Percentiles rank a stretch among this genome's conserved stretches.
Conservation (phyloP, 2,797 vertebrate genomes). For the Diceros bicornis region DNA sequence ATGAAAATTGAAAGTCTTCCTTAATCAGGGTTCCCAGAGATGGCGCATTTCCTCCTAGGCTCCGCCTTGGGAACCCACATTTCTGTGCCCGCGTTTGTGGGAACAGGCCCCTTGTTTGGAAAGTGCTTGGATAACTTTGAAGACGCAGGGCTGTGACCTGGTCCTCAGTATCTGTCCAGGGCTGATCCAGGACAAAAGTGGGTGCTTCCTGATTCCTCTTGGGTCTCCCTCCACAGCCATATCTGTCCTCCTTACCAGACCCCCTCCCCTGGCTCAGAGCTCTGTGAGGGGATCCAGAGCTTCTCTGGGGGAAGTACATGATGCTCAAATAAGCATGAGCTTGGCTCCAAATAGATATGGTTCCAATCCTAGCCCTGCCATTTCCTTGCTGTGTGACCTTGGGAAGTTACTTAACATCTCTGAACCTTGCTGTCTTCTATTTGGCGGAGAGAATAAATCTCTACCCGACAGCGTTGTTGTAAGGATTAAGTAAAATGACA, state of each 20-base stretch:
- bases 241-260: neutral
- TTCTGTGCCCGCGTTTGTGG: neutral
- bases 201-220: neutral
- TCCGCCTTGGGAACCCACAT: neutral
- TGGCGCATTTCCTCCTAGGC: neutral
- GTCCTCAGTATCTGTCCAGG: neutral
- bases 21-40: accelerated
- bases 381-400: neutral
- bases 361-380: neutral
- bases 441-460: neutral
- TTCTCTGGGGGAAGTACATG: neutral
- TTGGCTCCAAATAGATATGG: neutral
- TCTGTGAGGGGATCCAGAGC: neutral
- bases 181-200: accelerated
- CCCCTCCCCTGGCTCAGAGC: no score
- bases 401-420: neutral
- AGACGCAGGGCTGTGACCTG: neutral
- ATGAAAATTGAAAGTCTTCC: neutral
- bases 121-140: neutral
- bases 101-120: accelerated
- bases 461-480: neutral
- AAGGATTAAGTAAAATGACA: neutral
- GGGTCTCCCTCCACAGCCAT: neutral
- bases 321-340: neutral
- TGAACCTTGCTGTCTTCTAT: neutral